Base-by-base conservation (phyloP, 92 coral and sea anemone species). In the Actinostola sp. region DNA sequence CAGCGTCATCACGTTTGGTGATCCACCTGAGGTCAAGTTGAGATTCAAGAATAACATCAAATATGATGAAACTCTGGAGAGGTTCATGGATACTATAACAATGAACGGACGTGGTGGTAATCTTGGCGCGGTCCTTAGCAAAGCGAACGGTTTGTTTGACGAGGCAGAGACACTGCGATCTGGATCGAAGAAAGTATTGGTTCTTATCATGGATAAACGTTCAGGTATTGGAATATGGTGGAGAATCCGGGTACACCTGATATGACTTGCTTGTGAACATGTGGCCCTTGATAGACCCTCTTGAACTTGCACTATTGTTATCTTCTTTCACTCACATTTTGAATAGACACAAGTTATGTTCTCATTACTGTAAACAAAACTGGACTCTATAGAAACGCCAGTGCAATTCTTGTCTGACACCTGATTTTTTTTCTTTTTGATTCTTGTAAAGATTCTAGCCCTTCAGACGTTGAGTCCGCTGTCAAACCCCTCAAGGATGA, bases 181-280 rank as follows among this genome's bases (percentile, higher is more conserved):
- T 39, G 85, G 84, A 38, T 81, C 96, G 7, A 83, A 70, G 41
- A 93, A 93, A 32, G 87, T 88, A 12, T 72, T 93, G 45, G 89
- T 93, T 0, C 78, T 93, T 11, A 82, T 93, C 35, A 76, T 88
- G 10, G 98, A 91, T 67, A 80, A 82, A 48, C 62, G 50, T 27
- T 63, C 72, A 65, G 72, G 82, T 76, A 66, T 62, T 27, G 65
- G 65, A 27, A 54, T n/a, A n/a, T n/a, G n/a, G n/a, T n/a, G n/a
- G n/a, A n/a, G n/a, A n/a, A n/a, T n/a, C n/a, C n/a, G n/a, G n/a
- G n/a, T n/a, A n/a, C n/a, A n/a, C n/a, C n/a, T n/a, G n/a, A n/a
- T n/a, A n/a, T n/a, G n/a, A n/a, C n/a, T n/a, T n/a, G n/a, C n/a
- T n/a, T n/a, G n/a, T n/a, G n/a, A n/a, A n/a, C n/a, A n/a, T n/a